phyloP scores from a whole-genome alignment of 2,888 invertebrate genomes.

The Lordiphosa andalusiaca region DNA sequence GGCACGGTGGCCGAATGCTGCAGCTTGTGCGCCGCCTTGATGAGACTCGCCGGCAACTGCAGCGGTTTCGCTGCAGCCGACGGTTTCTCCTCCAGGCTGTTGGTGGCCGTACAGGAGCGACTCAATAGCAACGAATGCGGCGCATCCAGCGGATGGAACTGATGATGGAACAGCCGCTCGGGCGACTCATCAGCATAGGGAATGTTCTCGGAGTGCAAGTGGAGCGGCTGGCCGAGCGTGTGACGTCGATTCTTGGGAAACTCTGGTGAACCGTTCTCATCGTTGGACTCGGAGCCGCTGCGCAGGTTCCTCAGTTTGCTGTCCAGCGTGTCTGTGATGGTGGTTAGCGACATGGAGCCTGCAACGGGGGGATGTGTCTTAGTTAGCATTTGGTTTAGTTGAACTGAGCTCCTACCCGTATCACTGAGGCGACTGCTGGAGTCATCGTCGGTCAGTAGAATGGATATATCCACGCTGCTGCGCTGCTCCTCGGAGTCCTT shows the following conservation, averaged over 20 bases:
- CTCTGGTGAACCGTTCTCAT: constrained; percentile 81
- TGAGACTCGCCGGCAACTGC: constrained; percentile 42
- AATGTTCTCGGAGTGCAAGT: constrained; percentile 83
- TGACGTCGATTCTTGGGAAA: constrained; percentile 76
- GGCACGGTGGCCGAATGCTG: constrained; percentile 77
- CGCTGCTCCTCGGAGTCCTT: constrained; percentile 76
- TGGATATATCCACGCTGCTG: constrained; percentile 77
- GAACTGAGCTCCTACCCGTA: constrained; percentile 67
- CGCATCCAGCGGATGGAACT: constrained; percentile 67
- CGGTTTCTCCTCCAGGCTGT: constrained; percentile 41
- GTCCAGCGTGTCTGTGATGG: constrained; percentile 91
- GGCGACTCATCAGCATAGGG: constrained; percentile 87
- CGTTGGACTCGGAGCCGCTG: constrained; percentile 85
- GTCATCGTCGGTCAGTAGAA: constrained; percentile 78
- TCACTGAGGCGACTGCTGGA: constrained; percentile 79
- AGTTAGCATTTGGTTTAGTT: neutral
- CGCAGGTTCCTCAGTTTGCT: constrained; percentile 89
- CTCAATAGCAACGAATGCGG: constrained; percentile 69
- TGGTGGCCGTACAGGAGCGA: constrained; percentile 70
- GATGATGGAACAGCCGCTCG: constrained; percentile 80
- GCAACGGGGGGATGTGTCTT: constrained; percentile 31
- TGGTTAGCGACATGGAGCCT: constrained; percentile 92
- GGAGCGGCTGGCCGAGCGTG: constrained; percentile 78
- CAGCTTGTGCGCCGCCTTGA: constrained; percentile 67
- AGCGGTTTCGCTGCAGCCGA: constrained; percentile 33